Evolutionary conservation across 2,113 vertebrate species (phyloP), one percentile per base, ranked within the genome.

Genomic region (Chinchilla lanigera): DNA sequence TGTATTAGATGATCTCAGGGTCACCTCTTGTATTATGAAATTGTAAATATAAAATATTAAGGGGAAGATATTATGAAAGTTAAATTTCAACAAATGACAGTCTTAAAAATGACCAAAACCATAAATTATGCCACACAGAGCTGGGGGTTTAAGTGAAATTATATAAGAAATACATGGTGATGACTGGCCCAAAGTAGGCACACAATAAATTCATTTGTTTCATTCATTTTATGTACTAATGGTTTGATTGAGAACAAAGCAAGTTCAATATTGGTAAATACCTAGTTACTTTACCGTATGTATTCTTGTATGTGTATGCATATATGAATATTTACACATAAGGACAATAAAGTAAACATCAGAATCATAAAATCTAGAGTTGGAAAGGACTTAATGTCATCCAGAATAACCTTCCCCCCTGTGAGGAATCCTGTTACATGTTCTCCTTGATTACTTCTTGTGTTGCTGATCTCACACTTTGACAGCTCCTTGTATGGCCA

Each of bases 261-360:
- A 86, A 91, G 5, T 92, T 93, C 52, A 89, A 56, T 92, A 22
- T 92, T 83, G 14, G 80, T 73, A 96, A 95, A 71, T 63, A 92
- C 54, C 50, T 86, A 67, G 44, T 93, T 93, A 78, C 38, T 77
- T 89, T 86, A 81, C 7, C 24, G 78, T 26, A 58, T 26, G 9
- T n/a, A 65, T 50, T 44, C 33, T 50, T 87, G 9, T 81, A 65
- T 38, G n/a, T 83, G 1, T 38, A 80, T 78, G 24, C 30, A 54
- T 80, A 92, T 47, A 17, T 73, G 85, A 77, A 77, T 13, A 81
- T 22, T 84, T 80, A n/a, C 24, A 90, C 41, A 94, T 92, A 81
- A 69, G 41, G 47, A 63, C 30, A 75, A 38, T 89, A 95, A 95
- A 28, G 69, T 88, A 90, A 95, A 84, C 75, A n/a, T 54, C 81